Evolutionary conservation across 2,113 vertebrate species (phyloP), one percentile per base, ranked within the genome.

Genomic region (Paratilapia polleni): DNA sequence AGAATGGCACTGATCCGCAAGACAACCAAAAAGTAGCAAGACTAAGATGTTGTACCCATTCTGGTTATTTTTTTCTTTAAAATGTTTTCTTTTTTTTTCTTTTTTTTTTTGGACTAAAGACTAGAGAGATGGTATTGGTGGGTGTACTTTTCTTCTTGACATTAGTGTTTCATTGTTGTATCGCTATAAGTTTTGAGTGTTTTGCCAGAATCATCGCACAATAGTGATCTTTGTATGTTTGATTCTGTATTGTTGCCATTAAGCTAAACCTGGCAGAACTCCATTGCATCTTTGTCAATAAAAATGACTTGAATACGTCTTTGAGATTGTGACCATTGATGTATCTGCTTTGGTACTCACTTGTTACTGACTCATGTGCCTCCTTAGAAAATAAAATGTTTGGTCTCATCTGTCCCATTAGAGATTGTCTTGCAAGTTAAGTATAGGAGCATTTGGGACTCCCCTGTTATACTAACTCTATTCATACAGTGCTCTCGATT

Each of bases 1-100:
- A 98, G 98, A 94, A 99, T 99, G 98, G 98, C 98, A 84, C 88
- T 99, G 96, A 99, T 99, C 91, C 98, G 98, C 93, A 99, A 99
- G 96, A 99, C 98, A 36, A 98, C 97, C 94, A 99, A 99, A 97
- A 99, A 99, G 94, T 99, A 99, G 89, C 85, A 89, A 68, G 82
- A 85, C 57, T 64, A 74, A 73, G 47, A 47, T 73, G 82, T 82
- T 85, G 87, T 80, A 85, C 78, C 75, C 81, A 81, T 59, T 82
- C 59, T 88, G 81, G 87, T 1, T 81, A 26, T 77, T 83, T 52
- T 28, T 61, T 68, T n/a, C n/a, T n/a, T n/a, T n/a, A n/a, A n/a
- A n/a, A n/a, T n/a, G n/a, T n/a, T n/a, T 24, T 66, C n/a, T 6
- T 66, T 78, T 77, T 43, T 34, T 63, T 47, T 61, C 22, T 54